Base-by-base conservation (phyloP, 2,888 invertebrate genomes). In the Rutpela maculata region DNA sequence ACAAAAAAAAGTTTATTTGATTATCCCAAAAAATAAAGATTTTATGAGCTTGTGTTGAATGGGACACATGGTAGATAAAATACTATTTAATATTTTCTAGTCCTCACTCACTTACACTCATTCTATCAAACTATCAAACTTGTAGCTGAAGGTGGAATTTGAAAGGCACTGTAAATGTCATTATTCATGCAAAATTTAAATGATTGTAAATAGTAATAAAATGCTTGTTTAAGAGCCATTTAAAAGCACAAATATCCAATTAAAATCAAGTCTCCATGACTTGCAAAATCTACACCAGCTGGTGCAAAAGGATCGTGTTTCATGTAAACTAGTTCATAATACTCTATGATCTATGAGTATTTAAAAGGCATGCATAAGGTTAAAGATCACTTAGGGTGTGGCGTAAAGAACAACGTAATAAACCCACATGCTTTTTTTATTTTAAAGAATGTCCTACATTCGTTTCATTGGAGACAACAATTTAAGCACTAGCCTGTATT, bases 231-330 rank as follows among this genome's bases (percentile, higher is more conserved):
- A 26, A 26, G 22, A 35, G 31, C 31, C 7, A 35, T 35, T 35
- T 35, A 35, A 35, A 35, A 35, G 7, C 31, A 35, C 31, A 6
- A 6, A 35, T 35, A 35, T 35, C 2, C 9, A 7, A 63, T 56
- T 76, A 73, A 56, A 63, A 43, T 65, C 35, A 18, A 22, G 17
- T 17, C 19, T n/a, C n/a, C 7, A 19, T 65, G 65, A 65, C 65
- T 62, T 72, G 74, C 63, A 60, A 67, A 74, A 74, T 22, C 15
- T n/a, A 38, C 72, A 17, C 38, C 77, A 74, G 71, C 71, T 78
- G 77, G 67, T 57, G 63, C 57, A 62, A 75, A 72, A 71, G 63
- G 62, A 77, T 78, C 75, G 56, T 67, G 77, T 78, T 75, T 55
- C 74, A 50, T 67, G 70, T 57, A 66, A 70, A 60, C 74, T 75